Base-by-base conservation (phyloP, 2,113 vertebrate species). In the Baryphthengus martii region DNA sequence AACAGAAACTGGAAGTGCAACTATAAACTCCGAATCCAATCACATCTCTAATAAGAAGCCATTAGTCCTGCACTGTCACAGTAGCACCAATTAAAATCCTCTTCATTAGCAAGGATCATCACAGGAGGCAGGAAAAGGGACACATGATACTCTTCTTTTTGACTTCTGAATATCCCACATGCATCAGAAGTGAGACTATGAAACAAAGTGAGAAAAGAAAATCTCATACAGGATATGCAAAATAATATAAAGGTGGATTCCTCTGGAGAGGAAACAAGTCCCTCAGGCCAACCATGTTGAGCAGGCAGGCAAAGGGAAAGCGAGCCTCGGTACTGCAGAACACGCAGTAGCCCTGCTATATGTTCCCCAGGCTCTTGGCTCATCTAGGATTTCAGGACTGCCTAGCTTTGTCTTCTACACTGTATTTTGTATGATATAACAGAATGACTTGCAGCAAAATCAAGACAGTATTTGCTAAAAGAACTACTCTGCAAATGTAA, bases 401-500 rank as follows among this genome's bases (percentile, higher is more conserved):
- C n/a, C 29, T 31, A 40, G 15, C 7, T 56, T 75, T 76, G 16
- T 50, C 39, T 83, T 83, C 67, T 66, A 42, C 23, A 3, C 8
- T 42, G 42, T 76, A 31, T 63, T 83, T 66, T 45, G 47, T 37
- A 10, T 9, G 6, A 44, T 59, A 70, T 6, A 86, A 67, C 45
- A 74, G 39, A 80, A 88, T 24, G 29, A 55, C 59, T 83, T 74
- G 33, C 28, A 93, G 76, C 17, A 88, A 88, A 96, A 93, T 2
- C 20, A 66, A 21, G 10, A 52, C 1, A 2, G 5, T 44, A 42
- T 73, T 84, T 86, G 45, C 52, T 86, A 40, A 55, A 77, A 47
- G 35, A 90, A 79, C 4, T 3, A 13, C 25, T 76, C 62, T 16
- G 21, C 2, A 1, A 26, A 53, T 61, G 49, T 90, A 73, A 76